Conservation (phyloP, 2,888 invertebrate genomes). For the Teinopalpus imperialis region DNA sequence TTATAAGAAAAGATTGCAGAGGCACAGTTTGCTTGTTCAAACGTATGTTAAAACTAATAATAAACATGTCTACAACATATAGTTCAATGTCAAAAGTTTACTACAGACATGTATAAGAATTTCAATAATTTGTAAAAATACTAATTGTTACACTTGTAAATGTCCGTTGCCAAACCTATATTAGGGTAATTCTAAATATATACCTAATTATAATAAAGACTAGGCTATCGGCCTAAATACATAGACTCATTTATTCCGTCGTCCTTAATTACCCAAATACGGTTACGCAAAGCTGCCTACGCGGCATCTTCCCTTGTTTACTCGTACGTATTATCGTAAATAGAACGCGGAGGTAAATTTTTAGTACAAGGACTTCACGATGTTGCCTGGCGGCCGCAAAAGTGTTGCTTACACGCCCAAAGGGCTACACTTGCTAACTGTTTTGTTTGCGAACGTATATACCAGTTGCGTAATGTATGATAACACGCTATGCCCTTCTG, state of each 20-base stretch:
- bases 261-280: neutral
- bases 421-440: slow-evolving; percentile 44
- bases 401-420: slow-evolving; percentile 45
- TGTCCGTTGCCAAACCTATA: no score
- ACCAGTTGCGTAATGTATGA: slow-evolving; percentile 48
- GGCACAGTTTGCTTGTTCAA: no score
- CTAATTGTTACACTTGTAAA: no score
- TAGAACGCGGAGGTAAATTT: slow-evolving; percentile 25
- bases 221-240: neutral
- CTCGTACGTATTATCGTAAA: slow-evolving; percentile 21
- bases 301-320: neutral
- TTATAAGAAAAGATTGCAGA: no score
- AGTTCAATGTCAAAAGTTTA: no score
- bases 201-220: no score
- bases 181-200: no score
- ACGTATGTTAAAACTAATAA: no score
- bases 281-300: neutral
- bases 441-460: slow-evolving; percentile 46
- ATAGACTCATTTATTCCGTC: neutral
- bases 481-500: slow-evolving; percentile 53
- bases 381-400: slow-evolving; percentile 27
- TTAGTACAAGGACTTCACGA: slow-evolving; percentile 25
- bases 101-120: no score
- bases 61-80: no score
- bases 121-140: no score